These are phyloP conservation scores for Trissolcus brochymenae DNA, from an alignment of 2,888 invertebrate genomes.

Conservation along the genomic window DNA sequence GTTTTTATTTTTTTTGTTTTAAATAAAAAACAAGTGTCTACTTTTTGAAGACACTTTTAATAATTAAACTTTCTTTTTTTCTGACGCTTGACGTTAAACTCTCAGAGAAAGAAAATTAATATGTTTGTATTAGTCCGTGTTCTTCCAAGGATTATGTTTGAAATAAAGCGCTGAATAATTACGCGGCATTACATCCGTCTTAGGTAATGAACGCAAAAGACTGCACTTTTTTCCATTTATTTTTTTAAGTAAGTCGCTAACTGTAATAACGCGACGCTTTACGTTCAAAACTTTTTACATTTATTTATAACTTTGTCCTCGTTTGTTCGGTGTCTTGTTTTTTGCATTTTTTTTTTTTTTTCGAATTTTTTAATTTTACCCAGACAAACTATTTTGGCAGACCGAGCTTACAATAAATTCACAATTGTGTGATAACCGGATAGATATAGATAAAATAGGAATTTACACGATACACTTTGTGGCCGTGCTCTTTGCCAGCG, in stretches of 20 bases:
- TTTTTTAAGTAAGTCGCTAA: background rate
- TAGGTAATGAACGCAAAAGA: conserved; percentile 9
- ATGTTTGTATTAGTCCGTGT: conserved; percentile 2
- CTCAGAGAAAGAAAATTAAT: background rate
- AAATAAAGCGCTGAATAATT: conserved; percentile 9
- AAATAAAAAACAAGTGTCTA: too few relatives aligned
- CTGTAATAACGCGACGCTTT: conserved; percentile 1
- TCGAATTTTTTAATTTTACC: background rate
- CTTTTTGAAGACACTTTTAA: too few relatives aligned
- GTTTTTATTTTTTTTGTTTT: background rate
- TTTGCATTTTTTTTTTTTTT: background rate
- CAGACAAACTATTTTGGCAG: too few relatives aligned
- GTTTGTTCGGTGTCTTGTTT: background rate
- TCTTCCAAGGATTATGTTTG: background rate
- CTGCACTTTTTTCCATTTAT: conserved; percentile 2
- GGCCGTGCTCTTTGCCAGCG: background rate
- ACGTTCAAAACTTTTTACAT: conserved; percentile 5
- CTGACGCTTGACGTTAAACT: too few relatives aligned
- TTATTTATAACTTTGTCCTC: background rate
- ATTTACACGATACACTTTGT: conserved; percentile 5
- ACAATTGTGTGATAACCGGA: background rate
- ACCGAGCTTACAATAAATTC: background rate
- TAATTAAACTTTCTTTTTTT: too few relatives aligned
- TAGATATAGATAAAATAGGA: background rate
- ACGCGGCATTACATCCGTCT: conserved; percentile 6